These are phyloP conservation scores for Proterorhinus semilunaris DNA, from an alignment of 2,113 vertebrate species.

Conservation along the genomic window DNA sequence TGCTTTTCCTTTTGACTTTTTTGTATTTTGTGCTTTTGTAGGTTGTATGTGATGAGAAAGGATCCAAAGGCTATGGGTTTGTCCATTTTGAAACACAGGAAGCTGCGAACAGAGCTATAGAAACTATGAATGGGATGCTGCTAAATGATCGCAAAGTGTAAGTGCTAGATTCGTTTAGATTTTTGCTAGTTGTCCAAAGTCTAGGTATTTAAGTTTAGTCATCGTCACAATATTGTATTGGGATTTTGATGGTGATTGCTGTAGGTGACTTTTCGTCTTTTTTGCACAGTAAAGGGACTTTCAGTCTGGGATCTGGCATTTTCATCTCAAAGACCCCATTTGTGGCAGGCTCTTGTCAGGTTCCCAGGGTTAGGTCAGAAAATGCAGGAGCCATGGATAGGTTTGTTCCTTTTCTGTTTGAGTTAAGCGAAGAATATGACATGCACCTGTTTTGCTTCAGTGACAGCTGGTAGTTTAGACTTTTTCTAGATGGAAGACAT, in stretches of 20 bases:
- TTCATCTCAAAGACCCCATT: slow-evolving; percentile 44
- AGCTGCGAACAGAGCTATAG: slow-evolving; percentile 88
- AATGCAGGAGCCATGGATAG: slow-evolving; percentile 39
- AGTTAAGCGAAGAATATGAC: neutral
- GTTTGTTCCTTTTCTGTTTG: slow-evolving; percentile 26
- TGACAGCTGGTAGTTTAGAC: neutral
- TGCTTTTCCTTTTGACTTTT: neutral
- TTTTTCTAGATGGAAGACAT: no score
- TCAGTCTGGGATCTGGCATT: slow-evolving; percentile 54
- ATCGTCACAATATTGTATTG: neutral
- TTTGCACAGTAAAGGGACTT: slow-evolving; percentile 61
- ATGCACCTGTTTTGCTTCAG: neutral
- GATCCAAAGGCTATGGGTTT: slow-evolving; percentile 95
- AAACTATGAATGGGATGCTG: slow-evolving; percentile 97
- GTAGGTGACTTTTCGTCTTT: slow-evolving; percentile 46
- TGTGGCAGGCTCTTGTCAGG: slow-evolving; percentile 55
- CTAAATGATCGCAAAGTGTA: slow-evolving; percentile 97
- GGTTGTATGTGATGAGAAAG: slow-evolving; percentile 94
- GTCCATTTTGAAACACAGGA: slow-evolving; percentile 97
- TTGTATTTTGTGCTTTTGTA: slow-evolving; percentile 46
- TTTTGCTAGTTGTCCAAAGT: neutral
- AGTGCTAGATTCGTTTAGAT: slow-evolving; percentile 34
- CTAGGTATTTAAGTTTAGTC: slow-evolving; percentile 26
- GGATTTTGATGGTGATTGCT: slow-evolving; percentile 7
- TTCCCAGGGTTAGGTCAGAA: slow-evolving; percentile 62